These are phyloP conservation scores for Poecilia picta DNA, from an alignment of 2,797 vertebrate species.

Conservation along the genomic window DNA sequence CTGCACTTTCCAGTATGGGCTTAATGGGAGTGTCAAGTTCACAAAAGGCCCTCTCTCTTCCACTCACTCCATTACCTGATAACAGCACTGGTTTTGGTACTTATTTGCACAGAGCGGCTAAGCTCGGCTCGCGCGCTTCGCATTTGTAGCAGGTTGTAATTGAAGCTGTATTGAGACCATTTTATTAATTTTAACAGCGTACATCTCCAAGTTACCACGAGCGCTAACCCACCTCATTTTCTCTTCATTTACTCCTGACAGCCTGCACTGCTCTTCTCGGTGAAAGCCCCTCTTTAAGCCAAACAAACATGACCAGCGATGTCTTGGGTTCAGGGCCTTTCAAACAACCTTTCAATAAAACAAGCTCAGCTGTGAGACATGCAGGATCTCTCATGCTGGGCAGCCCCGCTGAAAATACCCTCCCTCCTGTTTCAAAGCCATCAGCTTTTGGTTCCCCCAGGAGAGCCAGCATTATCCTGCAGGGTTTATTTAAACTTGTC, in stretches of 20 bases:
- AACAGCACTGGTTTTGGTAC: conserved; percentile 76
- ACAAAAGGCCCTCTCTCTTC: conserved; percentile 69
- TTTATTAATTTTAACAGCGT: conserved; percentile 61
- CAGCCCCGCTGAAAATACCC: conserved; percentile 76
- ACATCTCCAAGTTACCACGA: conserved; percentile 41
- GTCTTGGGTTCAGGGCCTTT: conserved; percentile 78
- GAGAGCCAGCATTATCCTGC: conserved; percentile 80
- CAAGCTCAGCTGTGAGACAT: conserved; percentile 82
- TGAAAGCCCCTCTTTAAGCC: conserved; percentile 68
- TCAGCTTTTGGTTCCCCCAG: conserved; percentile 79
- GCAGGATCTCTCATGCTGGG: conserved; percentile 79
- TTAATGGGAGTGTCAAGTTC: conserved; percentile 89
- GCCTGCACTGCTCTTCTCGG: conserved; percentile 57
- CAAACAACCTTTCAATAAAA: conserved; percentile 83
- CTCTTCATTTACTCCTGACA: conserved; percentile 27
- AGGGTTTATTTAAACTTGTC: conserved; percentile 83
- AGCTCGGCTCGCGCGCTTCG: conserved; percentile 62
- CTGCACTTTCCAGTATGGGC: conserved; percentile 86
- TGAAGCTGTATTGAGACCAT: conserved; percentile 54
- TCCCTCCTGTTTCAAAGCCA: conserved; percentile 81
- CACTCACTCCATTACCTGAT: conserved; percentile 81
- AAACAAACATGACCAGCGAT: conserved; percentile 77
- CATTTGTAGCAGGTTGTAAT: conserved; percentile 64
- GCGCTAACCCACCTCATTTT: conserved; percentile 62
- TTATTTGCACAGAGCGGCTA: conserved; percentile 64